A percentile compares a stretch with the other conserved stretches of the same genome.
These are phyloP conservation scores for Patagioenas fasciata DNA, from an alignment of 2,113 vertebrate species.

Conservation along the genomic window DNA sequence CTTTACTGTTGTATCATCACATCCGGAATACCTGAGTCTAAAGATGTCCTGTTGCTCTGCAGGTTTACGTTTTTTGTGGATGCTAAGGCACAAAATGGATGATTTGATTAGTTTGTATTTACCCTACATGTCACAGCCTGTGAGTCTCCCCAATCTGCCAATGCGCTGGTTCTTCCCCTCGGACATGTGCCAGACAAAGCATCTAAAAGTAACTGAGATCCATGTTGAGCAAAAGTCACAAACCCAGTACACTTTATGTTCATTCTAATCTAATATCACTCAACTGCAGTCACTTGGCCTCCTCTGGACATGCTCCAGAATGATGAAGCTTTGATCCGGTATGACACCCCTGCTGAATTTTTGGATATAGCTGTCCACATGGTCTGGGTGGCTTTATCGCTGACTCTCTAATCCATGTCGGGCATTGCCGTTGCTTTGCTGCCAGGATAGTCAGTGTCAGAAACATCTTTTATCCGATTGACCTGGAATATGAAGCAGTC, in stretches of 20 bases:
- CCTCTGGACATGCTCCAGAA: not conserved
- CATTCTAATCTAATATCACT: not conserved
- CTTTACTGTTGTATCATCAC: rapidly evolving
- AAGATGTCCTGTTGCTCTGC: not conserved
- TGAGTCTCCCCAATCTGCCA: not conserved
- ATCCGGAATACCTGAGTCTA: not conserved
- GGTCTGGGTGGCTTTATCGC: not conserved
- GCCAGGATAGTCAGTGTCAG: not conserved
- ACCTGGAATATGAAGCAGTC: not conserved
- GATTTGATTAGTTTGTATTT: not conserved
- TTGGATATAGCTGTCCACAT: not conserved
- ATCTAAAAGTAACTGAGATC: not conserved
- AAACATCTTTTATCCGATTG: not conserved
- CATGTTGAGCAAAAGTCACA: not conserved
- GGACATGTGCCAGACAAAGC: not conserved
- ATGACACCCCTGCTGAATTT: not conserved
- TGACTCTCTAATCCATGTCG: not conserved
- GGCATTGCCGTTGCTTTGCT: not conserved
- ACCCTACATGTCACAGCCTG: not conserved
- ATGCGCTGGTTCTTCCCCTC: not conserved
- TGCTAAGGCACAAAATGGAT: not conserved
- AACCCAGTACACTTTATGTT: not conserved
- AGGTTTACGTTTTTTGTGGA: not conserved
- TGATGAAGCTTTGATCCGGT: not conserved
- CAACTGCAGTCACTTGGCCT: not conserved